Base-by-base conservation (phyloP, 2,797 vertebrate species). In the Antennarius maculatus region DNA sequence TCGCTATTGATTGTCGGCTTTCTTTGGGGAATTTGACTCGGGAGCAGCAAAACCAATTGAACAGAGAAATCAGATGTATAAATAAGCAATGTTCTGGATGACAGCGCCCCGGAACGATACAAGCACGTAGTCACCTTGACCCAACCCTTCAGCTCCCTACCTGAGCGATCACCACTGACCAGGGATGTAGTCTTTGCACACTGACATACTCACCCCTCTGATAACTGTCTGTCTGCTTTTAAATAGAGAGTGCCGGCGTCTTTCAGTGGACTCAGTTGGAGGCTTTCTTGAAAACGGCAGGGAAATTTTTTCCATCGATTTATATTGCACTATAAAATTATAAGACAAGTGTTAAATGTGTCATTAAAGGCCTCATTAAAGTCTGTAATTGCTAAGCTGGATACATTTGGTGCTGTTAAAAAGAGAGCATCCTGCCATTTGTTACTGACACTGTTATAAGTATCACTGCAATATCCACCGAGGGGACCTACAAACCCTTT, bases 51-150 rank as follows among this genome's bases (percentile, higher is more conserved):
- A 91, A 84, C 51, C 75, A 88, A 93, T 91, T 86, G 88, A 88
- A 92, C 82, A 76, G 77, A 92, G 81, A 86, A 91, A 92, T 92
- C 90, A 91, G 67, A 86, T 79, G 84, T 83, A 87, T 91, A 90
- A 92, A 92, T 93, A 91, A 92, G 79, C 84, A 86, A 84, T 83
- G 90, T 74, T 87, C 79, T 75, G 82, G 84, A 88, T 81, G 86
- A 87, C 51, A 72, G 77, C 42, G 29, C 61, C 31, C 54, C 45
- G 69, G 79, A 81, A 77, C 54, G 80, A 85, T 79, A 85, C 81
- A 58, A 46, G 78, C 73, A 84, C 82, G 82, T 34, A 65, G 84
- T 89, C 86, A 92, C 91, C 93, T 91, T 92, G 91, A 90, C 84
- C 72, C 69, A 71, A 87, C 55, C 75, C 77, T 53, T 74, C n/a